Evolutionary conservation across 2,888 invertebrate species (phyloP), one percentile per base, ranked within the genome.

Genomic region (Eulithis prunata): DNA sequence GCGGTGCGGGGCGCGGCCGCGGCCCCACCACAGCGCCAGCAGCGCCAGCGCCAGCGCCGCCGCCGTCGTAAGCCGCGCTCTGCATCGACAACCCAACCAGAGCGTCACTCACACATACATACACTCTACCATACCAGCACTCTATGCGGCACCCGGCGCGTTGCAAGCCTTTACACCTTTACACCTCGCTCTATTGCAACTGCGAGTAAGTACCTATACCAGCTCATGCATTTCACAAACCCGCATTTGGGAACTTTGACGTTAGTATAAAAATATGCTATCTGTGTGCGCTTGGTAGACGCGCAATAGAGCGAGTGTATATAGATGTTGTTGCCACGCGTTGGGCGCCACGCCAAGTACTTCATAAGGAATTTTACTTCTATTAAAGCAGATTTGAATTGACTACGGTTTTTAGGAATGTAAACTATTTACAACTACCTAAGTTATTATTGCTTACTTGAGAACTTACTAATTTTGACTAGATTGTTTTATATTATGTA

Each of bases 1-100:
- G 90, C 93, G 92, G 86, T 93, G 93, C 81, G 87, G 74, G 81
- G 86, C 88, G 83, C 84, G 84, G 72, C 85, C 83, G 78, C 84
- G 80, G 73, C 83, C 86, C 88, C 84, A 77, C 87, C 82, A 84
- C 88, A 82, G 80, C 89, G 86, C 86, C 87, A 83, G 80, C 86
- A 86, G 85, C 86, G 85, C 83, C 86, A 84, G 78, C 87, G 86
- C 84, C 86, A 84, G 76, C 84, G 79, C 76, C 85, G 82, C 76
- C 78, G 77, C 78, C 86, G 78, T 80, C 81, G 77, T 82, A 78
- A 84, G 83, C 78, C 85, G 83, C 83, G 81, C 86, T 80, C 88
- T 86, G 84, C 74, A 54, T 55, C 56, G 60, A 21, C 54, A 53
- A 61, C 59, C 72, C 72, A 21, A 73, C 70, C 66, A 56, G 38